Evolutionary conservation across 1,140 invertebrate genomes (phyloP).

Genomic region (Drosophila trapezifrons): DNA sequence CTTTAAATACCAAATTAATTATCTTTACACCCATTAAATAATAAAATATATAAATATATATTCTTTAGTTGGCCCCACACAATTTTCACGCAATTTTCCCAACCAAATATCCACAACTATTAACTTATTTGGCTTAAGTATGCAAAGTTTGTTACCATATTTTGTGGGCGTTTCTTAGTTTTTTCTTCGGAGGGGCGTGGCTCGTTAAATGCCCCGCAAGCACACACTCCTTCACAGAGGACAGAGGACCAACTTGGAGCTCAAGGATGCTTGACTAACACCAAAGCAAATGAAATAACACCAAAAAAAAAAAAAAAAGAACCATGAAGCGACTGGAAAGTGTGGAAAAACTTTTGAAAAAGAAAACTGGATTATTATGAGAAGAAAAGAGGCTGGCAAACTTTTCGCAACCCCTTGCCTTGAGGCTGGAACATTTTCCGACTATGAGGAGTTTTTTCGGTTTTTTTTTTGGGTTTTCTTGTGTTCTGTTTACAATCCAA

Average conservation of each 20-base stretch:
- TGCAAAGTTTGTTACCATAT: slow-evolving; percentile 15
- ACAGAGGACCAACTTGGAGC: neutral
- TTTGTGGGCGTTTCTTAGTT: neutral
- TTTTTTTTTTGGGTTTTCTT: neutral
- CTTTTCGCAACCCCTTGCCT: neutral
- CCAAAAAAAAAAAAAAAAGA: neutral
- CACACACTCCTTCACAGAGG: slow-evolving; percentile 1
- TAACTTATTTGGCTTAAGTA: slow-evolving; percentile 31
- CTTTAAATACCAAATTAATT: too few relatives aligned
- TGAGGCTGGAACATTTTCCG: too few relatives aligned
- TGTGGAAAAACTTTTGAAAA: slow-evolving; percentile 29
- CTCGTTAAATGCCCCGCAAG: slow-evolving; percentile 3
- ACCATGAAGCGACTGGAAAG: neutral
- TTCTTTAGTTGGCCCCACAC: neutral
- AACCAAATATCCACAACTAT: slow-evolving; percentile 3
- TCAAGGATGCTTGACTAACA: slow-evolving; percentile 30
- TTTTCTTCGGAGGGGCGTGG: neutral
- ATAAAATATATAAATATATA: too few relatives aligned
- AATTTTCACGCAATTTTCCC: neutral
- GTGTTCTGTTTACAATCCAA: slow-evolving; percentile 31
- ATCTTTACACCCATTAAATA: too few relatives aligned
- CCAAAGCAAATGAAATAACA: slow-evolving; percentile 37
- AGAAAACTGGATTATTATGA: slow-evolving; percentile 29
- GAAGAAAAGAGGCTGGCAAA: slow-evolving; percentile 18
- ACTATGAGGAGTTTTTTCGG: neutral